Evolutionary conservation across 2,113 vertebrate species (phyloP), one percentile per base, ranked within the genome.

Genomic region (Cyanocitta stelleri): DNA sequence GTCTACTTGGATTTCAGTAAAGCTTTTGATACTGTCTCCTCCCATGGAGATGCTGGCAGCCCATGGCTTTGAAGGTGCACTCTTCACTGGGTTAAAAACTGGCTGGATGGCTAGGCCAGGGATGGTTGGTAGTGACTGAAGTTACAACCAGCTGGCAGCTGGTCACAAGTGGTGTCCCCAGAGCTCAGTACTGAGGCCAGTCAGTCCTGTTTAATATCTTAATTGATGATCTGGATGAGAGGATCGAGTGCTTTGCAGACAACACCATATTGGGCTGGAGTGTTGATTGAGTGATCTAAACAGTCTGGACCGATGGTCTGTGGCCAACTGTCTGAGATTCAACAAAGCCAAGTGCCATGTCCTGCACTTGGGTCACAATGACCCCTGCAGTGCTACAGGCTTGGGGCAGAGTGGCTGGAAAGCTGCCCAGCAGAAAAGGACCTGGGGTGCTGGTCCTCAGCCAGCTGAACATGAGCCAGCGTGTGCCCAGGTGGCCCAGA

Each of bases 141-240:
- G 10, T 44, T 30, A 26, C 5, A 33, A 7, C 22, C 33, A 13
- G 7, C 18, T 77, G 27, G 22, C 0, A 0, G 11, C 39, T 14
- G 27, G 48, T 24, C 48, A 62, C 1, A 0, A 33, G 16, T 62
- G 19, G 15, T 41, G 23, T 62, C 23, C 27, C 49, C 48, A n/a
- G 48, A 3, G 16, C 29, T 48, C 29, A 71, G 13, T 48, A n/a
- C 8, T 39, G 4, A 48, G 24, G 6, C 13, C 10, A n/a, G n/a
- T 24, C 10, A n/a, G n/a, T 24, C 13, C n/a, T 79, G 49, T 41
- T 41, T 41, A 48, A 48, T 21, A n/a, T 63, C 56, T 55, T 48
- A 33, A 63, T 1, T 79, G 30, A 49, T 35, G 20, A 30, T 24
- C 56, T 41, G 56, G 9, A 32, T 41, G n/a, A 72, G 24, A 63